Evolutionary conservation across 2,113 vertebrate genomes (phyloP), one percentile per base, ranked within the genome.

Genomic region (Tringa solitaria): DNA sequence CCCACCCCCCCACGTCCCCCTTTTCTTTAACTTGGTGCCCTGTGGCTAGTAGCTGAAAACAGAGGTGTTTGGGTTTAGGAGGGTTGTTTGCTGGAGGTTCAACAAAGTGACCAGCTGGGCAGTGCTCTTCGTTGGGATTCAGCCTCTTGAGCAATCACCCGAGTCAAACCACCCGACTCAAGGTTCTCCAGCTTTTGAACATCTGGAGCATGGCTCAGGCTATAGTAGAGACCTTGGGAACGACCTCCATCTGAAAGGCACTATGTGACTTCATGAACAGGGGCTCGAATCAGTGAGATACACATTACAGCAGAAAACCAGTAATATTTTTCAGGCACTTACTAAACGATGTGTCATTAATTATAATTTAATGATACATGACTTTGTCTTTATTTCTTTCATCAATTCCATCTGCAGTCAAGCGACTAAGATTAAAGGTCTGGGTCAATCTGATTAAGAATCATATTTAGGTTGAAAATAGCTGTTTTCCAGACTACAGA

Each of bases 91-190:
- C 48, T n/a, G 45, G 8, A 51, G 79, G 43, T 46, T 90, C 39
- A 64, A 67, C 61, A 76, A 43, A 48, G 41, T 26, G 56, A 51
- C 59, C 0, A 0, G 23, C n/a, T 69, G 68, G 33, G 7, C 16
- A 3, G 35, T 39, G 23, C 37, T 61, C n/a, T 70, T n/a, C 2
- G 6, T 14, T 33, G 51, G 41, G 45, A 59, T 61, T 65, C 68
- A 53, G 39, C 35, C 26, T 24, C 19, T 10, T 22, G 46, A 59
- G n/a, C 30, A 28, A 30, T 60, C 73, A 75, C 22, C 24, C 0
- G 0, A 63, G 43, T 14, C 43, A 54, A 67, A 78, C 1, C 0
- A 0, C 16, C 13, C 8, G 1, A 39, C 17, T 33, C 10, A 1
- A 60, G 33, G 37, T 59, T 15, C 35, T 61, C 41, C 33, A 48